Base-by-base conservation (phyloP, 2,113 vertebrate genomes). In the Sinocyclocheilus maitianheensis region DNA sequence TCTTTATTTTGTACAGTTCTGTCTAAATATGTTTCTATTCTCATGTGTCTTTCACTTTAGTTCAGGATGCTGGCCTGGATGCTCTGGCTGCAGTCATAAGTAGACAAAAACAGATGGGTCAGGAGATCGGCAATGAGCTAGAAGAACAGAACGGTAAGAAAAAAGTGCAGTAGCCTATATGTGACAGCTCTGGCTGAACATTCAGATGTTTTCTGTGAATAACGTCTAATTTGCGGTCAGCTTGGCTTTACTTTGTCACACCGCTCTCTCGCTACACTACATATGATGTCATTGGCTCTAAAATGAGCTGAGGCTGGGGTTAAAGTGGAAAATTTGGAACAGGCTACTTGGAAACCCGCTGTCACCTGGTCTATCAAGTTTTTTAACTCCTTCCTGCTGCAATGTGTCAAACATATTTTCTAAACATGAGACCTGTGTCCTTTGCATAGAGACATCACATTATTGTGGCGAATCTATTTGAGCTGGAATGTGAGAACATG, bases 61-160 rank as follows among this genome's bases (percentile, higher is more conserved):
- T 94, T 67, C 98, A 99, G 93, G 98, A 99, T n/a, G 96, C 96
- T 63, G 98, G 98, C 43, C 94, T 99, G 0, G 97, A 98, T 51
- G 97, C 96, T 22, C 95, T 99, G 4, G 96, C 97, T 65, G 96
- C 96, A 0, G 96, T 99, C 92, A 96, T 99, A 90, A 96, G 95
- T 88, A 91, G 97, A 60, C 98, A 99, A 88, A 99, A 99, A 88
- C 96, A 96, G 58, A 99, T 99, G 98, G 98, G 98, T 20, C 97
- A 96, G 90, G 97, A 99, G 74, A 99, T 99, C 60, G 97, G 97
- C 84, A 99, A 98, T 2, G 98, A 99, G 84, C 93, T 99, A 92
- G 97, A 98, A 5, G 97, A 98, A 81, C 98, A 99, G 62, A 99
- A 98, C 0, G 98, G 98, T 99, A 95, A 96, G 95, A 87, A 3